A percentile compares a stretch with the other conserved stretches of the same genome.
phyloP scores from a whole-genome alignment of 2,113 vertebrate species.

The Alligator mississippiensis region DNA sequence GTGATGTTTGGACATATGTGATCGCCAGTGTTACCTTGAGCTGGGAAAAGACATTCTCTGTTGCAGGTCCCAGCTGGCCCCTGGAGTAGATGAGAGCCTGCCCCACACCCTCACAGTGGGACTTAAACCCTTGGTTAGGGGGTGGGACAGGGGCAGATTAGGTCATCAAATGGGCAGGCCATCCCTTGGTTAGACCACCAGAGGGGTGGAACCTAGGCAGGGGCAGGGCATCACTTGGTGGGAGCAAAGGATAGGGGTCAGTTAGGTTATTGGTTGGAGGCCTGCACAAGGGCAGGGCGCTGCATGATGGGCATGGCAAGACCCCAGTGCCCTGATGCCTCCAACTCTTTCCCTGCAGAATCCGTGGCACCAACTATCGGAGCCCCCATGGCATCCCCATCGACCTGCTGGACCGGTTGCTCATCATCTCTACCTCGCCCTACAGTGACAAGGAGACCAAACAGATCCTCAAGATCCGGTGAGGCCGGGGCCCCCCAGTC shows the following conservation, averaged over 20 bases:
- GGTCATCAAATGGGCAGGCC: neutral
- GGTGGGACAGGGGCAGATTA: neutral
- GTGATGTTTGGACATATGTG: too few species aligned
- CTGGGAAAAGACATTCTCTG: too few species aligned
- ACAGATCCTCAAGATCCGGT: constrained; percentile 94
- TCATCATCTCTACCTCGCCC: constrained; percentile 91
- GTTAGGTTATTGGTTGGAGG: too few species aligned
- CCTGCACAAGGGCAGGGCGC: neutral
- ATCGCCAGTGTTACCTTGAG: too few species aligned
- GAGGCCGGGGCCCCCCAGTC: neutral
- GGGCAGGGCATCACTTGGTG: neutral
- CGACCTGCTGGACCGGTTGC: constrained; percentile 90
- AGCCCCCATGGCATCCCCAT: constrained; percentile 93
- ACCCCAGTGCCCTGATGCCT: neutral
- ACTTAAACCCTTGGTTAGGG: neutral
- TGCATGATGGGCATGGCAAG: neutral
- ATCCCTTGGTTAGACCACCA: neutral
- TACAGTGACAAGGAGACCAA: constrained; percentile 93
- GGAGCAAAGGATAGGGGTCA: too few species aligned
- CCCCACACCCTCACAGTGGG: neutral
- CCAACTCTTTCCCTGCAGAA: constrained; percentile 69
- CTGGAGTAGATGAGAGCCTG: too few species aligned
- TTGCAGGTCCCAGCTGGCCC: too few species aligned
- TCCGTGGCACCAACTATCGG: constrained; percentile 93
- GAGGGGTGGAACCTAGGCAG: too few species aligned